Conservation (phyloP, 2,113 vertebrate species). For the Antigone vipio region DNA sequence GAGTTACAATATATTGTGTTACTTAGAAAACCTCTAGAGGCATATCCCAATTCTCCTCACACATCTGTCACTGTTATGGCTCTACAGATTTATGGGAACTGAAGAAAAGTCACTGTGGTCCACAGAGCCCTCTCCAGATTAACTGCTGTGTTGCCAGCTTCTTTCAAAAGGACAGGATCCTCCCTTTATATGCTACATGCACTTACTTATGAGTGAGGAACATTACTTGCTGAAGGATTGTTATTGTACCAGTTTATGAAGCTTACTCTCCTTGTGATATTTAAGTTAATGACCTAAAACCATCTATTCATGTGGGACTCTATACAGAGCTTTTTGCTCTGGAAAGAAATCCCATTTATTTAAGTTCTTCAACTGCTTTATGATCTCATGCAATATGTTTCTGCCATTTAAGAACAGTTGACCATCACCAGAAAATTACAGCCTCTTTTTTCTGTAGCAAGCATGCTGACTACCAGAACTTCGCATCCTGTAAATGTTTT, state of each 20-base stretch:
- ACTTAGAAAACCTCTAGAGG: neutral
- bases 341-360: neutral
- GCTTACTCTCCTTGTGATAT: neutral
- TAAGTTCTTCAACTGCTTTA: neutral
- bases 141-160: neutral
- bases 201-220: neutral
- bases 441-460: neutral
- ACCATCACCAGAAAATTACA: neutral
- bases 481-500: neutral
- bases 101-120: neutral
- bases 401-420: neutral
- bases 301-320: neutral
- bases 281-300: neutral
- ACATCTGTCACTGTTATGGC: neutral
- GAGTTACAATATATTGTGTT: neutral
- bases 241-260: neutral
- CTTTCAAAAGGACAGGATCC: neutral
- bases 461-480: neutral
- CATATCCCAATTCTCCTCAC: neutral
- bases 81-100: neutral
- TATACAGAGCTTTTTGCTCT: neutral
- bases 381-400: neutral
- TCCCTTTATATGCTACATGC: neutral
- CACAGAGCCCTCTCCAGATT: neutral
- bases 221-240: neutral